Conservation (phyloP, 2,797 vertebrate species). For the Mus caroli region DNA sequence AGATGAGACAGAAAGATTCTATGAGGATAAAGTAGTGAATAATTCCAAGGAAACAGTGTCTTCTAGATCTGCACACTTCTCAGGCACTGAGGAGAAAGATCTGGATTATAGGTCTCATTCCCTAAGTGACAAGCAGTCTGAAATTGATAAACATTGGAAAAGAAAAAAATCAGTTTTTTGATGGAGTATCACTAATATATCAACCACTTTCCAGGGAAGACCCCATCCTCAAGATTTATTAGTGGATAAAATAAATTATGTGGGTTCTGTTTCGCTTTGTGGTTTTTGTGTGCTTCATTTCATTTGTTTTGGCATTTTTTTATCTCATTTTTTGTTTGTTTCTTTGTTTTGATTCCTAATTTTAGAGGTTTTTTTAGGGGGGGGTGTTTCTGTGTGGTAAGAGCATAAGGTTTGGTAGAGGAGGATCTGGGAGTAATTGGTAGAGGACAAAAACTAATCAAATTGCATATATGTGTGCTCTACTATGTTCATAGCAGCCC, state of each 20-base stretch:
- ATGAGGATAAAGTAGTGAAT: background rate
- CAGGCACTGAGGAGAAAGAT: background rate
- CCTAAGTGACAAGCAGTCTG: background rate
- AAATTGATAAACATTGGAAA: background rate
- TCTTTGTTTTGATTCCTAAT: background rate
- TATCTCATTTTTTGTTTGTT: background rate
- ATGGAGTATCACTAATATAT: background rate
- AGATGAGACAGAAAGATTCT: background rate
- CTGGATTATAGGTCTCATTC: too few species aligned
- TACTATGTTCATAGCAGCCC: too few species aligned
- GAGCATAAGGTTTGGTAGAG: background rate
- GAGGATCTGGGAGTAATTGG: background rate
- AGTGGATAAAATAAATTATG: background rate
- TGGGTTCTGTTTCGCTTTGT: background rate
- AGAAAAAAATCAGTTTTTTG: background rate
- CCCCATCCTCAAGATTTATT: background rate
- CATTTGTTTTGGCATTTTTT: background rate
- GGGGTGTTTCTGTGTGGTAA: background rate
- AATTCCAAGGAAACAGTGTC: background rate
- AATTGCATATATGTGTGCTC: background rate
- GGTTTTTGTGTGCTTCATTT: background rate
- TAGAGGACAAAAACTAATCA: background rate
- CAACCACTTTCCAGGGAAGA: background rate
- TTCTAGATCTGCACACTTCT: background rate
- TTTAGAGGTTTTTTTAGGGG: too few species aligned